Evolutionary conservation across 2,797 vertebrate genomes (phyloP), one percentile per base, ranked within the genome.

Genomic region (Pagetopsis macropterus): DNA sequence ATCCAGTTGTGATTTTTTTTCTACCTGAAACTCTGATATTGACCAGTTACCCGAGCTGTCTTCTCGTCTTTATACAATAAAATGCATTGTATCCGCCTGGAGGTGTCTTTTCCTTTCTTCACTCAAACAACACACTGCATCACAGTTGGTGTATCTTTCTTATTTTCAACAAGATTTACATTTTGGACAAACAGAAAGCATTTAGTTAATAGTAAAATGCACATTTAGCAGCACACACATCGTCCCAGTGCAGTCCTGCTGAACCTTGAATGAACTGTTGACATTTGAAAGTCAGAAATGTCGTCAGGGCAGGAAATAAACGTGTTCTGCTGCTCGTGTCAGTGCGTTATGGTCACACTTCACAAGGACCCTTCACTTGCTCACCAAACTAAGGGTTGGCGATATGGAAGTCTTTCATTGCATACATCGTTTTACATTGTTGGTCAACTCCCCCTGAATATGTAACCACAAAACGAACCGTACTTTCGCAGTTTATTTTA

Each of bases 11-110:
- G 75, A 48, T 66, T 79, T 87, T 85, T 27, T 91, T 93, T 93
- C 81, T 89, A 90, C 84, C 85, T 82, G 75, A 88, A 84, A 89
- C 78, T 77, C 79, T 71, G 81, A 86, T 78, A 78, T 83, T 85
- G 84, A 91, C 71, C 82, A 80, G 77, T 87, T 84, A 82, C 50
- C 76, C 74, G 60, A 82, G 76, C 75, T 91, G 81, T 92, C 78
- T 81, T 84, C 76, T 86, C 90, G 91, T 92, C 91, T 93, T 93
- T 93, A 87, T 92, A 93, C 86, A 92, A 90, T 93, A 93, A 37
- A 93, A 93, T 72, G 76, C 88, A 77, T 89, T 92, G 90, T 91
- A 91, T 84, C 90, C 71, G 70, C 90, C 86, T 82, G 69, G 54
- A 63, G 6, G 58, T 57, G 33, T 79, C 0, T 17, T 1, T 48